A percentile compares a stretch with the other conserved stretches of the same genome.
phyloP scores from a whole-genome alignment of 1,140 invertebrate genomes.

The Dinoponera quadriceps region DNA sequence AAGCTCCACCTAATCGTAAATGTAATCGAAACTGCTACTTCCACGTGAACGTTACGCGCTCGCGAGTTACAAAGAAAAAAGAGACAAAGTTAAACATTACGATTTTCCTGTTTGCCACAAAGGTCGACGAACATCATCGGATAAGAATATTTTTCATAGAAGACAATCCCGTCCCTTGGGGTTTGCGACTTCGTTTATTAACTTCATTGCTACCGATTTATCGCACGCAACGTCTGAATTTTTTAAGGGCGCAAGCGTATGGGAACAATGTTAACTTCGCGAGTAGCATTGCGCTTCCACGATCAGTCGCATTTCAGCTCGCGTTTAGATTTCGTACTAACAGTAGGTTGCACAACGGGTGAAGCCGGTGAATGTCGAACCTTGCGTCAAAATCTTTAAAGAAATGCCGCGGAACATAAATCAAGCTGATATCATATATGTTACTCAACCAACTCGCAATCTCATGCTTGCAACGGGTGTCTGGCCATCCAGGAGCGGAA shows the following conservation, averaged over 20 bases:
- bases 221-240: conserved; percentile 26
- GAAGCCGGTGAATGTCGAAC: background rate
- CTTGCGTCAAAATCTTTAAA: background rate
- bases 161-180: background rate
- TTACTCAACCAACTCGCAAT: conserved; percentile 5
- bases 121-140: conserved; percentile 27
- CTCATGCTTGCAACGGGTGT: conserved; percentile 5
- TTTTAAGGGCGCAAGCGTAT: conserved; percentile 19
- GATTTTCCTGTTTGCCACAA: background rate
- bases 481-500: background rate
- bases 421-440: conserved; percentile 11
- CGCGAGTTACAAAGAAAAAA: too few relatives aligned
- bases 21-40: too few relatives aligned
- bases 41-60: too few relatives aligned
- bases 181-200: background rate
- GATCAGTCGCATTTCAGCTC: conserved; percentile 17
- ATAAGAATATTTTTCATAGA: conserved; percentile 28
- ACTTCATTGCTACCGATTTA: conserved; percentile 5
- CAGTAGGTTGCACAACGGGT: background rate
- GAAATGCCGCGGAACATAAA: conserved; percentile 25
- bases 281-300: background rate
- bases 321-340: background rate
- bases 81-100: too few relatives aligned
- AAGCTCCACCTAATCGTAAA: too few relatives aligned
- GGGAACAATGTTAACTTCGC: background rate